These are phyloP conservation scores for Lasioglossum pauxillum DNA, from an alignment of 2,888 invertebrate genomes.

Conservation along the genomic window DNA sequence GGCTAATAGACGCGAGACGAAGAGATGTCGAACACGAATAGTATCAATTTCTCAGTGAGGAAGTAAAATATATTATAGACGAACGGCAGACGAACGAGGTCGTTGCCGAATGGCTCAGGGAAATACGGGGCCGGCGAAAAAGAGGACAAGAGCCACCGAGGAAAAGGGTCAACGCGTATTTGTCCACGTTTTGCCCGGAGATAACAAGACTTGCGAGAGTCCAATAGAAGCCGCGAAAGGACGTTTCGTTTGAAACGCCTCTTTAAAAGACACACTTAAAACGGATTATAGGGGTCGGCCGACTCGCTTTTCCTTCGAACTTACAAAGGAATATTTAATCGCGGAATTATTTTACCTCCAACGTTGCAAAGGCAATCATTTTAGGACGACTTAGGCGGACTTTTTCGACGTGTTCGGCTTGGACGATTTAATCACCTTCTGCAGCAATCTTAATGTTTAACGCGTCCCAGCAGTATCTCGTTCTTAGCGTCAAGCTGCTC, in stretches of 20 bases:
- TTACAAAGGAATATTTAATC: constrained; percentile 60
- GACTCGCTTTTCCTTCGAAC: constrained; percentile 12
- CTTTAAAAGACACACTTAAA: constrained; percentile 51
- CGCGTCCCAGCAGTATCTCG: too few species aligned
- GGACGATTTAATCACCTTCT: not conserved
- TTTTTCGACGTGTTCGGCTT: not conserved
- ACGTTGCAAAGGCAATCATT: not conserved
- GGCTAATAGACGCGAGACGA: not conserved
- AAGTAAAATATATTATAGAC: constrained; percentile 19
- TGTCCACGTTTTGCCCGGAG: constrained; percentile 49
- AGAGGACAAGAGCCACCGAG: constrained; percentile 45
- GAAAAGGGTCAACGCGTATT: constrained; percentile 59
- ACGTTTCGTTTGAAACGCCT: constrained; percentile 46
- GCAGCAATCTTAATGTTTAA: too few species aligned
- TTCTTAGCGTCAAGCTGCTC: too few species aligned
- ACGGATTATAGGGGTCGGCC: constrained; percentile 37
- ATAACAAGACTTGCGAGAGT: constrained; percentile 46
- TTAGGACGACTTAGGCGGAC: not conserved
- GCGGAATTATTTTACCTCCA: constrained; percentile 32
- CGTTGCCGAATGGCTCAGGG: constrained; percentile 18
- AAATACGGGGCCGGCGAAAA: constrained; percentile 35
- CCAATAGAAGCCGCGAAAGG: constrained; percentile 44
- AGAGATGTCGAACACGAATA: not conserved
- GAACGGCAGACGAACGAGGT: constrained; percentile 17
- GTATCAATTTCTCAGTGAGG: constrained; percentile 15